Evolutionary conservation across 2,888 invertebrate genomes (phyloP), one percentile per base, ranked within the genome.

Genomic region (Cataglyphis albicans): DNA sequence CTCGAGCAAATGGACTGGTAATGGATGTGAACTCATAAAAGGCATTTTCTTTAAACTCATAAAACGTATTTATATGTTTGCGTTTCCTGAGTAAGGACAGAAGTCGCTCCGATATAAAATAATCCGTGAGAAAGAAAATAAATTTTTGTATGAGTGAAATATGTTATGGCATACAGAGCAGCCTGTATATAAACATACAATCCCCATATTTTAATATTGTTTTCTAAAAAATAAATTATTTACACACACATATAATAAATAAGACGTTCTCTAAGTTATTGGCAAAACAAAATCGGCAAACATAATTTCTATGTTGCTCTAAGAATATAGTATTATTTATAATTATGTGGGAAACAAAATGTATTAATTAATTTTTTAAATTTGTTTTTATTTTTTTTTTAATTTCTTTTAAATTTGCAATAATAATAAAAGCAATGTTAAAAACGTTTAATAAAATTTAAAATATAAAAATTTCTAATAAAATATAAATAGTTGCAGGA

Each of bases 11-110:
- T 41, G 29, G 21, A 41, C 57, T 52, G 32, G 72, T 78, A 78
- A 78, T 59, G 57, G 72, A 78, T 78, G 32, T 44, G 21, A 21
- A 78, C 15, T 78, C 41, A 35, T 78, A 78, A 70, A 78, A 78
- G 68, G 18, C 21, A 32, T 57, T 68, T 68, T 6, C 32, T 10
- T 48, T 29, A 38, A 38, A 78, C 35, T 65, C 75, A 70, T 78
- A 78, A 78, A 78, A 70, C 15, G 29, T 29, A 15, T 78, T 72
- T 70, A 59, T 70, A 57, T 32, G 55, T 64, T 52, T 64, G 29
- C 75, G 25, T 57, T 57, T 5, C 41, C n/a, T 41, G 15, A 7
- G 1, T 48, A n/a, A 38, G 29, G 21, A 7, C 70, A 29, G 32
- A 41, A 38, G 32, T 7, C 7, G 57, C 32, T 52, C 2, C 2